Percentiles rank a stretch among this genome's conserved stretches.
These are phyloP conservation scores for Leptinotarsa undecemlineata DNA, from an alignment of 1,140 invertebrate genomes.

Conservation along the genomic window DNA sequence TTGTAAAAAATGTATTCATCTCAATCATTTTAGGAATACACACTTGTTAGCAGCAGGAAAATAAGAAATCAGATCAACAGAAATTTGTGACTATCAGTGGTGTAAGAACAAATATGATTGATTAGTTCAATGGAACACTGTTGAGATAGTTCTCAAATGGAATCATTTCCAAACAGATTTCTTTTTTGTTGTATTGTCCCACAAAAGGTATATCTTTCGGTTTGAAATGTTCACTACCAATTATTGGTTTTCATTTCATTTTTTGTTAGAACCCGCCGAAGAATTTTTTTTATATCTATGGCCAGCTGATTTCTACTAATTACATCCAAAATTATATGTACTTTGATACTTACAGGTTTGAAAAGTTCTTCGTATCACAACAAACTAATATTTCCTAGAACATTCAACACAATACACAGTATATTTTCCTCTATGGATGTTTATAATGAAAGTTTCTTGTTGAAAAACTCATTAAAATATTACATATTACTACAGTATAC, in stretches of 20 bases:
- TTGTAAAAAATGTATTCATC: too few relatives aligned
- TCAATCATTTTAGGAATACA: too few relatives aligned
- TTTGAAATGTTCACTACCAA: neutral
- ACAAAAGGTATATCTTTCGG: neutral
- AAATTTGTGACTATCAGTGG: too few relatives aligned
- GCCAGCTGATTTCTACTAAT: neutral
- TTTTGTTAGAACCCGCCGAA: neutral
- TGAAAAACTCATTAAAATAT: too few relatives aligned
- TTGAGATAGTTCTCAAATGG: neutral
- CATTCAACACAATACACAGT: constrained; percentile 1
- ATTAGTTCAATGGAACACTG: neutral
- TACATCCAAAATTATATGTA: neutral
- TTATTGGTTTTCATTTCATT: neutral
- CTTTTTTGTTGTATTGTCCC: neutral
- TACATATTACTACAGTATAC: too few relatives aligned
- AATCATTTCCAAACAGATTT: neutral
- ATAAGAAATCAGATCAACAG: too few relatives aligned
- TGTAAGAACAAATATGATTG: neutral
- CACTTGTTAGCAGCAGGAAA: too few relatives aligned
- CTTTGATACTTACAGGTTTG: neutral
- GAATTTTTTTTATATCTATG: neutral
- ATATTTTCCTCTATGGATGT: neutral
- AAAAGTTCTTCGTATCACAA: neutral
- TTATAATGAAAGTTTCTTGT: neutral
- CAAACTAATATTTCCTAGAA: constrained; percentile 5